Conservation (phyloP, 2,113 vertebrate species). For the Melospiza georgiana region DNA sequence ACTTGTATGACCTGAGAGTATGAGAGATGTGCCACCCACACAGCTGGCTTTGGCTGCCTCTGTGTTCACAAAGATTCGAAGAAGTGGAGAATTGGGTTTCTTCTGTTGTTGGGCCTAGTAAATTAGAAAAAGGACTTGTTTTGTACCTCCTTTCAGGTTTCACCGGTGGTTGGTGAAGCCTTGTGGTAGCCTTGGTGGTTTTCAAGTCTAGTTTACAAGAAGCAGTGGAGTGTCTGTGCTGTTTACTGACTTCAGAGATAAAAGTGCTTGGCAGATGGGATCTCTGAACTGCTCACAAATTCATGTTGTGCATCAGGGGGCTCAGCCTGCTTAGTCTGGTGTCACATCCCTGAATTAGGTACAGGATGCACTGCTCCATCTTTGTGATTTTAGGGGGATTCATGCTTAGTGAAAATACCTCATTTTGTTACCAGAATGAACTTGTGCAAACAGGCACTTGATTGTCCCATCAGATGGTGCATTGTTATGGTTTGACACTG, state of each 20-base stretch:
- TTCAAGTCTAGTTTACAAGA: neutral
- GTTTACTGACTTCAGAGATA: neutral
- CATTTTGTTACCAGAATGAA: neutral
- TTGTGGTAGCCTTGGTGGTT: neutral
- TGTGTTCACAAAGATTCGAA: neutral
- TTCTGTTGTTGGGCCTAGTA: neutral
- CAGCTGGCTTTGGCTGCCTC: neutral
- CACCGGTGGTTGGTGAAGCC: neutral
- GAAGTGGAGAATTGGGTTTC: neutral
- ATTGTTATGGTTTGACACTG: neutral
- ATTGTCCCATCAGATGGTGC: neutral
- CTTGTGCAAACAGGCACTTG: neutral
- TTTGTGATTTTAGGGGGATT: neutral
- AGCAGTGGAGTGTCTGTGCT: neutral
- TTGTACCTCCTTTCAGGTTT: neutral
- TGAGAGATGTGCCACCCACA: neutral
- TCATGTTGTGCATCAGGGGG: neutral
- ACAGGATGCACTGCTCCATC: neutral
- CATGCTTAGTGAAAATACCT: neutral
- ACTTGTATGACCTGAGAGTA: neutral
- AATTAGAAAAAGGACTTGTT: neutral
- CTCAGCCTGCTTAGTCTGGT: neutral
- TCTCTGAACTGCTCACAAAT: neutral
- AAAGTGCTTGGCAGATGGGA: neutral
- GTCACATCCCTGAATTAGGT: neutral